Evolutionary conservation across 53 echinoderm and acorn worm species (phyloP).

Genomic region (Stichopus horrens): DNA sequence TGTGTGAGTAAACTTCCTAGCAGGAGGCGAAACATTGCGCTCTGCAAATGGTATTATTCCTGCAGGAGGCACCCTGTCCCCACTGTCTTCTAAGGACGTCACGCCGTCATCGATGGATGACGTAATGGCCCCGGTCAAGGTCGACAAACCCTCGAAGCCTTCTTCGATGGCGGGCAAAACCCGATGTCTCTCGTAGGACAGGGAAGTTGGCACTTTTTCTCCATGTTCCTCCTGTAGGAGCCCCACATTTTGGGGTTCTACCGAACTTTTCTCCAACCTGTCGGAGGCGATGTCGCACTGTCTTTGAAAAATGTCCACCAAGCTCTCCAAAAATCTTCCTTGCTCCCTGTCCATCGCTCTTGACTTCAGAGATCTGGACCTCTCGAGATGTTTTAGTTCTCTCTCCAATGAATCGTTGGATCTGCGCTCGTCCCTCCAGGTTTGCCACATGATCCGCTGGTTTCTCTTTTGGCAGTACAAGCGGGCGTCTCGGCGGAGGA

Average conservation of each 20-base stretch:
- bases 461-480: conserved; percentile 72
- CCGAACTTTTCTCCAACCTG: conserved; percentile 4
- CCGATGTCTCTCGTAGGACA: neutral
- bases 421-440: conserved; percentile 72
- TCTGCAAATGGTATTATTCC: neutral
- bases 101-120: neutral
- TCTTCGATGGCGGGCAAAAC: conserved; percentile 7
- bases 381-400: conserved; percentile 68
- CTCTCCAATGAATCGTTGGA: conserved; percentile 64
- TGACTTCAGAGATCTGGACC: conserved; percentile 61
- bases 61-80: neutral
- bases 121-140: neutral
- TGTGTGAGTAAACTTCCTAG: conserved; percentile 16
- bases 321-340: conserved; percentile 62
- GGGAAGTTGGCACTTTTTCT: neutral
- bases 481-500: conserved; percentile 70
- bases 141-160: neutral
- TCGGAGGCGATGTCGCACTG: conserved; percentile 85
- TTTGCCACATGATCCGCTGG: conserved; percentile 76
- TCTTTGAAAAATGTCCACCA: conserved; percentile 78
- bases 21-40: neutral
- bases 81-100: neutral
- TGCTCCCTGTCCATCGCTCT: conserved; percentile 80
- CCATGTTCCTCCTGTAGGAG: neutral
- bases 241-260: neutral